Evolutionary conservation across 2,888 invertebrate genomes (phyloP).

Genomic region (Drosophila pseudotalamancana): DNA sequence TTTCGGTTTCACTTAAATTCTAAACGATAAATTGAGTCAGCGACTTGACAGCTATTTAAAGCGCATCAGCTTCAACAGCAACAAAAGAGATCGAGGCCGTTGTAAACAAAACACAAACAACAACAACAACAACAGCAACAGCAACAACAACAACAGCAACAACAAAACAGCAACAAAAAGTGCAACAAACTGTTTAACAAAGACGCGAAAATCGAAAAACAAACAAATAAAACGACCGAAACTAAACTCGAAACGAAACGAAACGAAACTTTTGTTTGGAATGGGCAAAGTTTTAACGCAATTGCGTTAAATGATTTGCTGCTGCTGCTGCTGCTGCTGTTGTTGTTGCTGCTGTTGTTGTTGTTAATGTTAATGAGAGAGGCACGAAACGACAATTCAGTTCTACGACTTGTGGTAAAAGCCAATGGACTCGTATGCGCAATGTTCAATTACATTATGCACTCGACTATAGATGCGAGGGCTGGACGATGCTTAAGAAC

Average conservation of each 20-base stretch:
- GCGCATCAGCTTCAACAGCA: constrained; percentile 33
- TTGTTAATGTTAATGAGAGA: constrained; percentile 74
- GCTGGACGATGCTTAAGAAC: background rate
- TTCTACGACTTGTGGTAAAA: constrained; percentile 43
- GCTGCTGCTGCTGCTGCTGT: constrained; percentile 6
- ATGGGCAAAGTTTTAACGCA: constrained; percentile 73
- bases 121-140: constrained; percentile 10
- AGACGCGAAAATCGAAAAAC: constrained; percentile 35
- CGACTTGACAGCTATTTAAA: constrained; percentile 44
- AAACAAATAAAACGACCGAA: constrained; percentile 27
- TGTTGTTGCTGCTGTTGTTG: constrained; percentile 3
- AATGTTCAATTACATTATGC: constrained; percentile 20
- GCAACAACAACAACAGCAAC: too few relatives aligned
- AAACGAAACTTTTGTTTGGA: constrained; percentile 46
- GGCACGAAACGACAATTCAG: constrained; percentile 56
- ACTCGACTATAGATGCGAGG: constrained; percentile 13
- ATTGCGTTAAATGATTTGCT: constrained; percentile 75
- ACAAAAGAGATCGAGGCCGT: constrained; percentile 53
- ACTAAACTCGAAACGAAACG: constrained; percentile 30
- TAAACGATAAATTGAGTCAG: constrained; percentile 51
- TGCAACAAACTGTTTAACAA: constrained; percentile 55
- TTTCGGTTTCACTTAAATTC: constrained; percentile 52
- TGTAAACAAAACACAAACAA: constrained; percentile 16
- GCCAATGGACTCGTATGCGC: constrained; percentile 38
- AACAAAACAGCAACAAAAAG: constrained; percentile 18